phyloP scores from a whole-genome alignment of 2,113 vertebrate genomes.

The Rhinolophus ferrumequinum region DNA sequence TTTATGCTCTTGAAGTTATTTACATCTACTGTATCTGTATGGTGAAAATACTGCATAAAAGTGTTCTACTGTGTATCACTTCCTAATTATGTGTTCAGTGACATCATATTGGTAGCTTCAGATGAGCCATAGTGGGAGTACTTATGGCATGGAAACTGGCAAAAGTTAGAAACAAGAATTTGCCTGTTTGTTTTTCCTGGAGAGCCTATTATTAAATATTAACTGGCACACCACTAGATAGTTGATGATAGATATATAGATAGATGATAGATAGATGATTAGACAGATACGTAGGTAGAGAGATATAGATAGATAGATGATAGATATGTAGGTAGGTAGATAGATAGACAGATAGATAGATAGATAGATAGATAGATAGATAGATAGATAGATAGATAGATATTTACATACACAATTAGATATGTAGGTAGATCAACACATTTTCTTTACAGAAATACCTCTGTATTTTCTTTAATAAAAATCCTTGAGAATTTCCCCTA shows the following conservation, averaged over 20 bases:
- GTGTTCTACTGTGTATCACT: neutral
- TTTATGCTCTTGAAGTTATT: neutral
- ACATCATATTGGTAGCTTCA: neutral
- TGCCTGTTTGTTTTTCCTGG: too few species aligned
- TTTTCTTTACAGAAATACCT: slow-evolving; percentile 7
- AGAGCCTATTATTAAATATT: neutral
- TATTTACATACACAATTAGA: neutral
- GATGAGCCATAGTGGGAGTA: neutral
- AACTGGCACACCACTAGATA: neutral
- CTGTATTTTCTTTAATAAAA: neutral
- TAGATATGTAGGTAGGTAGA: neutral
- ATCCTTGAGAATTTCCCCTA: neutral
- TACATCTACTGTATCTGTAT: neutral
- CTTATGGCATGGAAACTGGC: neutral
- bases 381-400: neutral
- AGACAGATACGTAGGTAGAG: neutral
- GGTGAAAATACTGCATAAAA: neutral
- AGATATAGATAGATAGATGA: neutral
- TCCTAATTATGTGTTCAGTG: neutral
- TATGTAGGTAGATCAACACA: neutral
- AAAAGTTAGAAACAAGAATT: neutral
- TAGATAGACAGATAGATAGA: neutral
- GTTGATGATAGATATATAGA: neutral
- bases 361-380: neutral
- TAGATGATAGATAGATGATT: neutral